Conservation (phyloP, 2,113 vertebrate species). For the Nothobranchius kuhntae region DNA sequence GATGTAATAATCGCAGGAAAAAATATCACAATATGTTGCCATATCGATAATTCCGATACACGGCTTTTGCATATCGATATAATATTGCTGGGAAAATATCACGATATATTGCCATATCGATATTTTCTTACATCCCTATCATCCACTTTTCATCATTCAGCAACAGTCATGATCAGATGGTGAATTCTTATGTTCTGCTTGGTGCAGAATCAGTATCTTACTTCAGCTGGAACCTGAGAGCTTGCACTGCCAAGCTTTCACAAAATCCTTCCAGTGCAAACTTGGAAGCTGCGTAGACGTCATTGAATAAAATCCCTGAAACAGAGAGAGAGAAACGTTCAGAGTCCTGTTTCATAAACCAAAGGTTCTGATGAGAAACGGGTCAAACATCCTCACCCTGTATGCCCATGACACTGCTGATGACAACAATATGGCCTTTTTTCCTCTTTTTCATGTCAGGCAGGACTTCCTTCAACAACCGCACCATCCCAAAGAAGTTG, state of each 20-base stretch:
- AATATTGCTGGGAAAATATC: too few relatives aligned
- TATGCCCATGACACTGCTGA: constrained; percentile 90
- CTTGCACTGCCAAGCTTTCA: constrained; percentile 87
- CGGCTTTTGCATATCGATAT: too few relatives aligned
- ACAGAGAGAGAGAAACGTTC: constrained; percentile 1
- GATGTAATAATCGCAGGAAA: too few relatives aligned
- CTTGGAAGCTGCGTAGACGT: constrained; percentile 89
- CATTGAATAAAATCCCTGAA: constrained; percentile 88
- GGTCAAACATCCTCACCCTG: constrained; percentile 72
- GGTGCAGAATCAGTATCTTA: constrained; percentile 65
- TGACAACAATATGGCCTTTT: constrained; percentile 86
- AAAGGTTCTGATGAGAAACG: background rate
- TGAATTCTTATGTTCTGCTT: too few relatives aligned
- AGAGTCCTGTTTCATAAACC: background rate
- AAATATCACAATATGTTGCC: too few relatives aligned
- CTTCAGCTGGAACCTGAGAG: constrained; percentile 86
- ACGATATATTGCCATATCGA: too few relatives aligned
- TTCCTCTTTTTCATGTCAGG: constrained; percentile 88
- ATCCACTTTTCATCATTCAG: too few relatives aligned
- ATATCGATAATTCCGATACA: too few relatives aligned
- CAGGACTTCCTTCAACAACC: constrained; percentile 84
- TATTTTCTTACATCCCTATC: too few relatives aligned
- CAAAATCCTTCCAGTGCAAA: constrained; percentile 91
- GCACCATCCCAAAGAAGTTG: constrained; percentile 87
- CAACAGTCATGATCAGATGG: too few relatives aligned